Base-by-base conservation (phyloP, 2,797 vertebrate genomes). In the Enoplosus armatus region DNA sequence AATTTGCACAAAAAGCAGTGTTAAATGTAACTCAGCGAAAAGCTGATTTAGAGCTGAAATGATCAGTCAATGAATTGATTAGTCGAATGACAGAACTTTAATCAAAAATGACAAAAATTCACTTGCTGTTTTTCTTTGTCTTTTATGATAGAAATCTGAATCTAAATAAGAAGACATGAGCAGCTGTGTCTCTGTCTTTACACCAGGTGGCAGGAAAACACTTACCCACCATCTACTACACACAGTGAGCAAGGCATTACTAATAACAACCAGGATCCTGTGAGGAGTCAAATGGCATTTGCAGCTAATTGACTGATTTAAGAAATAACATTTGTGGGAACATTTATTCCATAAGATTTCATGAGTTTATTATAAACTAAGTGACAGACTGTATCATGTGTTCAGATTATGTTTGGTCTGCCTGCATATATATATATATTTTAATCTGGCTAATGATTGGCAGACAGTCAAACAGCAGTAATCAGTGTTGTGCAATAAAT, bases 181-280 rank as follows among this genome's bases (percentile, higher is more conserved):
- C 39, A 72, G 75, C 47, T 63, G 66, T 82, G 61, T n/a, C 70
- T 70, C 16, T 26, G 51, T 76, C 20, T 70, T 20, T 66, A 73
- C 93, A 92, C 80, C 65, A 94, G 91, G 87, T 86, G 92, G 93
- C 93, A 91, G 89, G 5, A 87, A 79, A 83, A 58, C 59, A 69
- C 76, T 31, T 45, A 39, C 5, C 9, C 48, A 45, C 47, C 72
- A 48, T 37, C 22, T 10, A 2, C 8, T 0, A 5, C 14, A 27
- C 39, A 27, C 27, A 59, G 8, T 35, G 78, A 75, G 18, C 56
- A 41, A 27, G 20, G 24, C 26, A 26, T 9, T 7, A 31, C 64
- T 37, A 29, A 20, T 1, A 50, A 31, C 24, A 66, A 62, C 39
- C 18, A 66, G 7, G 5, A 45, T n/a, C n/a, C n/a, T n/a, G 43